Evolutionary conservation across 2,797 vertebrate species (phyloP).

Genomic region (Rhinoraja longicauda): DNA sequence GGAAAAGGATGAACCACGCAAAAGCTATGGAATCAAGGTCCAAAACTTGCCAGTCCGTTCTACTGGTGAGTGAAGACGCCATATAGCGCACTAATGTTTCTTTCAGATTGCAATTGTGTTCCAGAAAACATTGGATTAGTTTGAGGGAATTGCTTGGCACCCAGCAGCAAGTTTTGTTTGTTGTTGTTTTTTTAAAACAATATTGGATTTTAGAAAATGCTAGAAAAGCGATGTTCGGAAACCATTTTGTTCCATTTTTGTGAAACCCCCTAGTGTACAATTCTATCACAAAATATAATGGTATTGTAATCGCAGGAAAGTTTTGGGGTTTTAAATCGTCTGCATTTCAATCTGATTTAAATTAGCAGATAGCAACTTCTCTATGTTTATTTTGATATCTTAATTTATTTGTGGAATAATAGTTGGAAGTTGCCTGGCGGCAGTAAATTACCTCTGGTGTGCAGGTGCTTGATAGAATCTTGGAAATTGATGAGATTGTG

Average conservation of each 20-base stretch:
- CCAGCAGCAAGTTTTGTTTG: too few species aligned
- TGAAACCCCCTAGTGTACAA: not conserved
- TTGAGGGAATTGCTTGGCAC: not conserved
- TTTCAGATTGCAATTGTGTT: not conserved
- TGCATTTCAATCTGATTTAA: not conserved
- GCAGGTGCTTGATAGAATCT: too few species aligned
- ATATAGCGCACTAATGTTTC: not conserved
- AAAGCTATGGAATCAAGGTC: constrained; percentile 98
- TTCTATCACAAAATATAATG: not conserved
- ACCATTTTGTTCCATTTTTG: not conserved
- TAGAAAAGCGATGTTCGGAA: not conserved
- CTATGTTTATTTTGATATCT: not conserved
- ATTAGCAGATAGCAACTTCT: constrained; percentile 2
- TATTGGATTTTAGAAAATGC: not conserved
- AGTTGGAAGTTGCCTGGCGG: not conserved
- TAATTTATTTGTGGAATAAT: not conserved
- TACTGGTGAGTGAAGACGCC: constrained; percentile 68
- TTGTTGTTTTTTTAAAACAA: not conserved
- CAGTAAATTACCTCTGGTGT: too few species aligned
- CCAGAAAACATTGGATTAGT: not conserved
- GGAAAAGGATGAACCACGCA: constrained; percentile 96
- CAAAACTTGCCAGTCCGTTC: constrained; percentile 98
- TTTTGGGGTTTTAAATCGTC: too few species aligned
- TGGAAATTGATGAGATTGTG: too few species aligned
- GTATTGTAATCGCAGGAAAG: too few species aligned